phyloP scores from a whole-genome alignment of 2,797 vertebrate genomes.

The Acrocephalus scirpaceus region DNA sequence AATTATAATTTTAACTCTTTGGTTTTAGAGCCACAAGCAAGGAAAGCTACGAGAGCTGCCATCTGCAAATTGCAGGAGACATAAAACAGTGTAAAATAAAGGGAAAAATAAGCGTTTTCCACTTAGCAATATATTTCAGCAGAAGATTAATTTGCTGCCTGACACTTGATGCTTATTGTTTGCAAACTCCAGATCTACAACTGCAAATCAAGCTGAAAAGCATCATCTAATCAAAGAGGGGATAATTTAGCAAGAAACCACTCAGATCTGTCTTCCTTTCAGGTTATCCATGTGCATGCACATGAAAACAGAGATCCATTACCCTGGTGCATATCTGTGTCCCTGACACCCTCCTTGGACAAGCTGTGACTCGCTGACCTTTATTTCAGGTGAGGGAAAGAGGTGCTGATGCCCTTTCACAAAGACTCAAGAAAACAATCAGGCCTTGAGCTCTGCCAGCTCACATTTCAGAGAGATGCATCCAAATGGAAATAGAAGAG shows the following conservation, averaged over 20 bases:
- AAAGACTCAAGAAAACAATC: background rate
- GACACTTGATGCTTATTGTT: slow-evolving; percentile 45
- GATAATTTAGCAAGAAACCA: background rate
- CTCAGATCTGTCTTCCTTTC: background rate
- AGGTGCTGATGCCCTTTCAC: background rate
- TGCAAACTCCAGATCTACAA: slow-evolving; percentile 9
- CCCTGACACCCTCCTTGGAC: background rate
- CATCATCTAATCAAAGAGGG: background rate
- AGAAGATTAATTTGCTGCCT: slow-evolving; percentile 38
- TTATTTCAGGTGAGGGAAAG: background rate
- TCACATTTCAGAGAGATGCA: background rate
- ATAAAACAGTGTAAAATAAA: slow-evolving; percentile 23
- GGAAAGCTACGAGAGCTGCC: background rate
- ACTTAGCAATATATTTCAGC: slow-evolving; percentile 20
- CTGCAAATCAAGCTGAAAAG: slow-evolving; percentile 15
- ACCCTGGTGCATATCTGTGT: background rate
- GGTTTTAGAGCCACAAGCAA: background rate
- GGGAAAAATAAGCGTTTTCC: background rate
- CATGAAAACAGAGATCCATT: background rate
- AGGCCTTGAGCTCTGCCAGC: background rate
- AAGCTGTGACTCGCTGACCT: background rate
- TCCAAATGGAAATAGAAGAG: background rate
- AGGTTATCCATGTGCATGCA: background rate
- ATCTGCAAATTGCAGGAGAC: slow-evolving; percentile 33
- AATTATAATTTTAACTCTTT: slow-evolving; percentile 52